Evolutionary conservation across 2,113 vertebrate genomes (phyloP), one percentile per base, ranked within the genome.

Genomic region (Saccopteryx bilineata): DNA sequence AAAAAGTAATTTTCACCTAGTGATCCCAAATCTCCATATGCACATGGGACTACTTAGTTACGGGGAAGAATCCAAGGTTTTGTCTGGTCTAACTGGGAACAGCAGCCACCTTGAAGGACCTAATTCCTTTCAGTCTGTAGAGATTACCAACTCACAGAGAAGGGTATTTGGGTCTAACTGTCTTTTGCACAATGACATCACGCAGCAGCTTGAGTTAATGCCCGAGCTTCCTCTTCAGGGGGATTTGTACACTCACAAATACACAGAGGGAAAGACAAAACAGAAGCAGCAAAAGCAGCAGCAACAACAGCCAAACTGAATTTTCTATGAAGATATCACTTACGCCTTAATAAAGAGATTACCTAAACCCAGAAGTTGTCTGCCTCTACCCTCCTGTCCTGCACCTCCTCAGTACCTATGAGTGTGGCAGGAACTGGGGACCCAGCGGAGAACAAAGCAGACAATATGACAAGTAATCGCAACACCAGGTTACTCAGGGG

Each of bases 131-230:
- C 23, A 75, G n/a, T 74, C 58, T 74, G 48, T 4, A 91, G 56
- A 95, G 89, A 93, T 93, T 91, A 94, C 31, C 93, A 82, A 93
- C 18, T 87, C 69, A 61, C 31, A 93, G 72, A 94, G 63, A 86
- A 72, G 52, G 58, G 58, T n/a, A n/a, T 84, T 88, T 87, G 75
- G 80, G 56, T 72, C 66, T 80, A 58, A 90, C 79, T 95, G 75
- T 95, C 54, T 86, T 61, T 56, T 28, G 1, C n/a, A 72, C 26
- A 71, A 52, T 52, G 75, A 91, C 1, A 54, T 54, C 26, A 80
- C 39, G 76, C 14, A 83, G 58, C 74, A 93, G 71, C 54, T 69
- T 93, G 69, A 63, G 33, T 63, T 95, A 90, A 95, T 71, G 46
- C 33, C 46, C 89, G 71, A 74, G 80, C 80, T 93, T 93, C 54